phyloP scores from a whole-genome alignment of 2,113 vertebrate genomes.

The Zapornia atra region DNA sequence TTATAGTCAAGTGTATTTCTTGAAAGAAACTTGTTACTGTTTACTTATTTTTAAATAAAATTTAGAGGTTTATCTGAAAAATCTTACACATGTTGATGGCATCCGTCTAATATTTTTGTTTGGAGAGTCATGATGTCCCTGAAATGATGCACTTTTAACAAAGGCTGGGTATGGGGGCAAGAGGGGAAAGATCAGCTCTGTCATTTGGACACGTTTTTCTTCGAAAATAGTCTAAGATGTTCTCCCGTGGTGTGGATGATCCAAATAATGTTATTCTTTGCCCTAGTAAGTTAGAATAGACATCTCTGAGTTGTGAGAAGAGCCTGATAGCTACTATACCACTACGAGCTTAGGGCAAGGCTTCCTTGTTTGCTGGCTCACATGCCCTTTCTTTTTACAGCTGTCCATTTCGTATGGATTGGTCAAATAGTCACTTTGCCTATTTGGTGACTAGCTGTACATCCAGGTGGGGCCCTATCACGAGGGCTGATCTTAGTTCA shows the following conservation, averaged over 20 bases:
- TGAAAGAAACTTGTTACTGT: neutral
- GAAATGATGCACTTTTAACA: neutral
- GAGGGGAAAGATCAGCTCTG: neutral
- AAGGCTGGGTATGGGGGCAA: neutral
- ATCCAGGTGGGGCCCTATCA: neutral
- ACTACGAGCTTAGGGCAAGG: neutral
- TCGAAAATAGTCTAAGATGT: neutral
- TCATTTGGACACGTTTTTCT: neutral
- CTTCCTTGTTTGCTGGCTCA: neutral
- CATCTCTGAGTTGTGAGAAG: neutral
- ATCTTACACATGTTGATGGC: neutral
- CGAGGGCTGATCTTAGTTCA: neutral
- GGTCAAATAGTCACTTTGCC: neutral
- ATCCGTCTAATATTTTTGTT: neutral
- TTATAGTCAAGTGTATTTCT: neutral
- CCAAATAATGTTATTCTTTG: neutral
- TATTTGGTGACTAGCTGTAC: neutral
- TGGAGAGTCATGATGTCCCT: neutral
- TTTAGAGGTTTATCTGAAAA: neutral
- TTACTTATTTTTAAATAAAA: neutral
- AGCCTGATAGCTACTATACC: neutral
- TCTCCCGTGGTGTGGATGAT: neutral
- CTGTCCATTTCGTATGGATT: neutral
- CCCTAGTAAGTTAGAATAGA: neutral
- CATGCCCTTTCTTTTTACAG: neutral